phyloP scores from a whole-genome alignment of 2,888 invertebrate species.

The Mellilla xanthometata region DNA sequence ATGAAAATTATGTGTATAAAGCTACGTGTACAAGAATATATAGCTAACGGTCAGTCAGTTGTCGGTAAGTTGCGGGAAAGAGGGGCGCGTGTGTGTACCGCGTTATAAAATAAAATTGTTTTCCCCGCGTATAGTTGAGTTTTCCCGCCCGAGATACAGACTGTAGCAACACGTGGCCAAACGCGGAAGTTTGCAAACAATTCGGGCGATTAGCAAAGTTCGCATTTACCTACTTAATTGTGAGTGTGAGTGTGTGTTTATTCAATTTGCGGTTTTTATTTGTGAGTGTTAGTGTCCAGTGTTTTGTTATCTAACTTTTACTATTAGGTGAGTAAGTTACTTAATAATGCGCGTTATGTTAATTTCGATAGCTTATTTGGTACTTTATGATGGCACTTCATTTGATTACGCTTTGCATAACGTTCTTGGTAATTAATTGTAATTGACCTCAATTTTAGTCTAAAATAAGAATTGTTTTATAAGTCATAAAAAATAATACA shows the following conservation, averaged over 20 bases:
- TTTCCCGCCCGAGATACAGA: conserved; percentile 21
- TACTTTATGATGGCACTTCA: background rate
- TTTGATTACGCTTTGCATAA: too few species aligned
- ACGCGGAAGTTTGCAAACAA: conserved; percentile 53
- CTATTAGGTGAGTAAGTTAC: conserved; percentile 32
- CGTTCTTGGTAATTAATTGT: conserved; percentile 1
- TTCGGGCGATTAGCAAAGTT: conserved; percentile 56
- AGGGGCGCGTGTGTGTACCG: conserved; percentile 55
- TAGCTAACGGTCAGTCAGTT: conserved; percentile 71
- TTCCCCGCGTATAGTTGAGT: conserved; percentile 37
- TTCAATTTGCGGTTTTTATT: conserved; percentile 37
- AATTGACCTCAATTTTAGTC: background rate
- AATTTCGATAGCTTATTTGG: conserved; percentile 10
- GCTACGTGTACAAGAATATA: conserved; percentile 59
- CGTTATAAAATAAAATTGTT: conserved; percentile 54
- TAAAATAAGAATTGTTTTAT: too few species aligned
- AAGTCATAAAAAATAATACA: too few species aligned
- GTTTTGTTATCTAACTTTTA: conserved; percentile 37
- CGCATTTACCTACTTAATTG: conserved; percentile 41
- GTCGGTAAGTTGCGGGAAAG: conserved; percentile 66
- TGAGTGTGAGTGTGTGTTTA: conserved; percentile 48
- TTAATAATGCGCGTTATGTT: conserved; percentile 15
- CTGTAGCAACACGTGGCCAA: conserved; percentile 63
- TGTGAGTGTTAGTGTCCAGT: conserved; percentile 39
- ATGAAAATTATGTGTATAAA: conserved; percentile 76